These are phyloP conservation scores for Agrochola lota DNA, from an alignment of 2,888 invertebrate species.

Conservation along the genomic window DNA sequence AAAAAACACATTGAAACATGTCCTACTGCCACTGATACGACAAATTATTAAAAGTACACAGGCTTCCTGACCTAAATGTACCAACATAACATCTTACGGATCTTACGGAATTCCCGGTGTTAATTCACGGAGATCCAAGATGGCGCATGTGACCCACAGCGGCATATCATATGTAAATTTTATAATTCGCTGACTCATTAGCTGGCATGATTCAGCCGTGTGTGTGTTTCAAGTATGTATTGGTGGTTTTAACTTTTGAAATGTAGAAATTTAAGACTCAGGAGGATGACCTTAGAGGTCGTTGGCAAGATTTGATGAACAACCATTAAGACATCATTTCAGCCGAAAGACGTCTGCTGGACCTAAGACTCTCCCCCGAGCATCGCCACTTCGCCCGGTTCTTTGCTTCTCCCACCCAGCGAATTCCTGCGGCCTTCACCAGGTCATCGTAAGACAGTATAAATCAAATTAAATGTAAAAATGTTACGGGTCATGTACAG, in stretches of 20 bases:
- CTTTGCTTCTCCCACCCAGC: too few species aligned
- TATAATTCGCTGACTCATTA: constrained; percentile 60
- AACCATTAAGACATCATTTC: background rate
- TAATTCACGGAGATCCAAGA: constrained; percentile 40
- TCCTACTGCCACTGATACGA: background rate
- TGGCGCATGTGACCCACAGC: constrained; percentile 45
- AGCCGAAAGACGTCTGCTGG: too few species aligned
- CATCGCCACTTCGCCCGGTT: too few species aligned
- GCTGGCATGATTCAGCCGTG: constrained; percentile 21
- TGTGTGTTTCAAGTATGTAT: background rate
- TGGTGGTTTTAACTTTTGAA: background rate
- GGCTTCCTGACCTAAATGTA: constrained; percentile 20
- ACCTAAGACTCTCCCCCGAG: too few species aligned
- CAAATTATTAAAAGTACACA: constrained; percentile 17
- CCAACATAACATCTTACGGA: constrained; percentile 4
- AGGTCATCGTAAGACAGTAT: background rate
- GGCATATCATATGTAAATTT: constrained; percentile 61
- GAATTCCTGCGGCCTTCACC: too few species aligned
- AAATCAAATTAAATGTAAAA: background rate
- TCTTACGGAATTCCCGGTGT: constrained; percentile 23
- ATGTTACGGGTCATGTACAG: background rate
- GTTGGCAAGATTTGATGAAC: background rate
- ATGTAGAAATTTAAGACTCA: background rate
- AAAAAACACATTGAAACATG: background rate
- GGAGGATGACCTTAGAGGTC: too few species aligned